Conservation (phyloP, 2,888 invertebrate genomes). For the Leptopterna dolabrata region DNA sequence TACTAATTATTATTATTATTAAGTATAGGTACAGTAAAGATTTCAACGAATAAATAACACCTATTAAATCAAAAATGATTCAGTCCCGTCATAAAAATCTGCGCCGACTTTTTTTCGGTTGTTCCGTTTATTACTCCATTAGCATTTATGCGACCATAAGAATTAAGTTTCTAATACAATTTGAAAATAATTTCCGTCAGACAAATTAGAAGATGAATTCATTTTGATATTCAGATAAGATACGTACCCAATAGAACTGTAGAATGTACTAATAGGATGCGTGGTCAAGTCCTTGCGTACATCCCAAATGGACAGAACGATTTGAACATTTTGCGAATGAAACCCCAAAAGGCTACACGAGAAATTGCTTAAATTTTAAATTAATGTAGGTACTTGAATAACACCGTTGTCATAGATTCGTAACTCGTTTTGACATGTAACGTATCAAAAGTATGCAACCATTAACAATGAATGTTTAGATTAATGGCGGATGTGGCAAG, state of each 20-base stretch:
- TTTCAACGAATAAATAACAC: conserved; percentile 53
- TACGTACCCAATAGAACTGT: background rate
- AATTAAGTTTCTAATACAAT: background rate
- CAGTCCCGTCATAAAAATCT: conserved; percentile 20
- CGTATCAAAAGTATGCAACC: background rate
- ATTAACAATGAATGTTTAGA: background rate
- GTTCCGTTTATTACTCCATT: background rate
- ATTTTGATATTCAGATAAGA: background rate
- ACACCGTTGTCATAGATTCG: background rate
- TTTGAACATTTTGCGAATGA: background rate
- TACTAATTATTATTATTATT: conserved; percentile 58
- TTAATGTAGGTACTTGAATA: no score
- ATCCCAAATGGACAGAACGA: background rate
- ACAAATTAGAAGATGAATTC: background rate
- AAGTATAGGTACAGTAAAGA: conserved; percentile 54
- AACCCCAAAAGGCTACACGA: background rate
- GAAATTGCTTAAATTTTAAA: no score
- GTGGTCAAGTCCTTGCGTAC: background rate
- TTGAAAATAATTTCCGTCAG: background rate
- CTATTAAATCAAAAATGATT: conserved; percentile 44
- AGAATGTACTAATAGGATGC: background rate
- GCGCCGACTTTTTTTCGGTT: background rate
- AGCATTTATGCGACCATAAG: background rate
- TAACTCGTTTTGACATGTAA: background rate
- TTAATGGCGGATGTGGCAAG: background rate